Conservation (phyloP, 2,113 vertebrate genomes). For the Myotis yumanensis region DNA sequence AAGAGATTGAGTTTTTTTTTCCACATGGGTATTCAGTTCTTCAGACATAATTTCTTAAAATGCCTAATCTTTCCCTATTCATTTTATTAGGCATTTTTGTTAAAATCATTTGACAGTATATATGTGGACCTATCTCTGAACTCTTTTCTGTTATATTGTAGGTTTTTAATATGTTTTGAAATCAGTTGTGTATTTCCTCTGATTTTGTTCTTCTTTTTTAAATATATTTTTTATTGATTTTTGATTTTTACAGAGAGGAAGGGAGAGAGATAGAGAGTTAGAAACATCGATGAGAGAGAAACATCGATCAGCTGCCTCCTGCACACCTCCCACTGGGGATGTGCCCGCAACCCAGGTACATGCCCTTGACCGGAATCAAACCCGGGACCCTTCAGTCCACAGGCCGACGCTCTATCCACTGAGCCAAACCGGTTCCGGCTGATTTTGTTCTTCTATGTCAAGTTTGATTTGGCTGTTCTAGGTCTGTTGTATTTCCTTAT, state of each 20-base stretch:
- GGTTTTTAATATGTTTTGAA: not conserved
- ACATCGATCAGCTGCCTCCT: too few relatives aligned
- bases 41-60: not conserved
- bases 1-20: constrained; percentile 10
- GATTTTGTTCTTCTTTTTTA: not conserved
- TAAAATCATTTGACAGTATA: not conserved
- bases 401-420: too few relatives aligned
- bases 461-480: not conserved
- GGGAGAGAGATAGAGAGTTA: too few relatives aligned
- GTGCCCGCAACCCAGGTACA: too few relatives aligned
- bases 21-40: not conserved
- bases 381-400: too few relatives aligned
- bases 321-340: too few relatives aligned
- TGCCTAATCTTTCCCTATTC: not conserved
- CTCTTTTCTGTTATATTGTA: not conserved
- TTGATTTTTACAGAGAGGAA: too few relatives aligned
- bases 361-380: too few relatives aligned
- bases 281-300: too few relatives aligned
- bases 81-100: not conserved
- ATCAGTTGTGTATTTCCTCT: not conserved
- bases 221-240: too few relatives aligned
- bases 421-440: too few relatives aligned
- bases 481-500: not conserved
- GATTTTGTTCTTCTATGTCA: not conserved
- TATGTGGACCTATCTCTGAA: not conserved